These are phyloP conservation scores for Trachelus iudaicus DNA, from an alignment of 2,888 invertebrate species.

Conservation along the genomic window DNA sequence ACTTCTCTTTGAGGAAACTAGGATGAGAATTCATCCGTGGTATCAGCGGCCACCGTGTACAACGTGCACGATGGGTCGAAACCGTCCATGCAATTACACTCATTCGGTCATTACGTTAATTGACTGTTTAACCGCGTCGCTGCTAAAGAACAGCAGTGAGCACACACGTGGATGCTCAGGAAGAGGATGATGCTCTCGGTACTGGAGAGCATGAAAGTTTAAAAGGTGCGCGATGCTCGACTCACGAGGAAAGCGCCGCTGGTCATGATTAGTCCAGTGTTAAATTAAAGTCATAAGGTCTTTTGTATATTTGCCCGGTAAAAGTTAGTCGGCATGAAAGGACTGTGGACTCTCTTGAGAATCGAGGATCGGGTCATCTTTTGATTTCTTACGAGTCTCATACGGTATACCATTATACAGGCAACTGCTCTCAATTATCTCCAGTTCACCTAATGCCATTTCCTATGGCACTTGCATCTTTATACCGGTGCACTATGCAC, in stretches of 20 bases:
- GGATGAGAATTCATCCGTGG: neutral
- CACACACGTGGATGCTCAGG: too few species aligned
- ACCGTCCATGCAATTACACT: neutral
- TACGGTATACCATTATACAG: neutral
- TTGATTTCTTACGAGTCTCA: neutral
- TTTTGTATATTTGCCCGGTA: neutral
- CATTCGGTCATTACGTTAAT: neutral
- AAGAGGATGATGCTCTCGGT: too few species aligned
- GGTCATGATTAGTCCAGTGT: neutral
- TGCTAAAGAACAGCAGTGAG: neutral
- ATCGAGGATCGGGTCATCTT: neutral
- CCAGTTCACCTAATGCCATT: neutral
- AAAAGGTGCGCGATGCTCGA: neutral
- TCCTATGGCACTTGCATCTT: neutral
- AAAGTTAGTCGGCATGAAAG: neutral
- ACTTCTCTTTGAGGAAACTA: neutral
- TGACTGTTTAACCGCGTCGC: neutral
- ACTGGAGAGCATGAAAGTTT: neutral
- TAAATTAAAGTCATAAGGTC: neutral
- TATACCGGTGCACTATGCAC: neutral
- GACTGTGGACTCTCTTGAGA: neutral
- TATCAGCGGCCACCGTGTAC: neutral
- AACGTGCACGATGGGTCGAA: neutral
- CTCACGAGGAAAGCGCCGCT: neutral
- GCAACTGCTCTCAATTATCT: neutral